These are phyloP conservation scores for Ophonus ardosiacus DNA, from an alignment of 2,888 invertebrate species.

Conservation along the genomic window DNA sequence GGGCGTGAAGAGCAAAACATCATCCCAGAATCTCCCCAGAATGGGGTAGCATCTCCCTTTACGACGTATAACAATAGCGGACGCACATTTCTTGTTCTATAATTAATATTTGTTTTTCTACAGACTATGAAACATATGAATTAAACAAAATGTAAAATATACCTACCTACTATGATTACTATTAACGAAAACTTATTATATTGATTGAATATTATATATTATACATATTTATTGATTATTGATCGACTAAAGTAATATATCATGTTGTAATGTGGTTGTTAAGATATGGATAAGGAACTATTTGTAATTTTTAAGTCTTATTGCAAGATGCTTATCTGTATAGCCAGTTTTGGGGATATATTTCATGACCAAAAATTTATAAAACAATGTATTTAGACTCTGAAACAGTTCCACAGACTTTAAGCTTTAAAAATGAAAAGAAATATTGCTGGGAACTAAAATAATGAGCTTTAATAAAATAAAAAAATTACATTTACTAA, in stretches of 20 bases:
- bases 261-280: constrained; percentile 62
- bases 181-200: constrained; percentile 47
- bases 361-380: constrained; percentile 32
- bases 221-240: constrained; percentile 61
- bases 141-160: constrained; percentile 58
- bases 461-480: neutral
- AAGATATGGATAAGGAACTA: constrained; percentile 58
- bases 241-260: constrained; percentile 58
- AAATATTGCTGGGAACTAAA: constrained; percentile 25
- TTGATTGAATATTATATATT: constrained; percentile 56
- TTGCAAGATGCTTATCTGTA: constrained; percentile 60
- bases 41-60: constrained; percentile 37
- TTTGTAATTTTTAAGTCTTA: constrained; percentile 61
- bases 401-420: constrained; percentile 32
- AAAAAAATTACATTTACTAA: neutral
- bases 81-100: constrained; percentile 58
- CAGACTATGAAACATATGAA: constrained; percentile 60
- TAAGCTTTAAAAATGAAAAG: constrained; percentile 33
- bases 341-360: constrained; percentile 42
- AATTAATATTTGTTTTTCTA: constrained; percentile 63
- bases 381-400: neutral
- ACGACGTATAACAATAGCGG: constrained; percentile 46
- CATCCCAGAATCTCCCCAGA: constrained; percentile 19
- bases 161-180: constrained; percentile 47
- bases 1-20: constrained; percentile 42